Evolutionary conservation across 2,797 vertebrate genomes (phyloP).

Genomic region (Erethizon dorsatum): DNA sequence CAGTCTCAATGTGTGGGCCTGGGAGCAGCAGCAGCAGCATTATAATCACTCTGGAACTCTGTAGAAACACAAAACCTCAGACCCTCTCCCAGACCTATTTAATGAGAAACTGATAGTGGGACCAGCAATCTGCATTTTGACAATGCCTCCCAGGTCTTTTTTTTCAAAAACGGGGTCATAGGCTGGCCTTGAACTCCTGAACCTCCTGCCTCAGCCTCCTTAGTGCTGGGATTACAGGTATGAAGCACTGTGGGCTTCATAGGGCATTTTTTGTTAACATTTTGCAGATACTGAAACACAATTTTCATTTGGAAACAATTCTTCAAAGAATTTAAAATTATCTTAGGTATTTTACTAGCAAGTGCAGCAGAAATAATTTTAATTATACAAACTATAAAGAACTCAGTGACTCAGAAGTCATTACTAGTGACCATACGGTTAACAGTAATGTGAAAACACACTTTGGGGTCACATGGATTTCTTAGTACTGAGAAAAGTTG

Average conservation of each 20-base stretch:
- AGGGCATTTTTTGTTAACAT: background rate
- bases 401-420: background rate
- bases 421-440: background rate
- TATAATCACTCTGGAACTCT: background rate
- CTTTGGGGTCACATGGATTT: background rate
- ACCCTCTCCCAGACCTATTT: background rate
- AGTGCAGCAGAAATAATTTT: background rate
- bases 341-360: background rate
- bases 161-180: background rate
- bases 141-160: background rate
- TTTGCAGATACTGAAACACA: background rate
- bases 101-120: background rate
- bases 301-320: slow-evolving; percentile 44
- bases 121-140: background rate
- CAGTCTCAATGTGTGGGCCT: background rate
- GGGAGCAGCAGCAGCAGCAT: background rate
- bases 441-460: background rate
- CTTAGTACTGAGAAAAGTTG: background rate
- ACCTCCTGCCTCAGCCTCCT: background rate
- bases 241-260: background rate
- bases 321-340: background rate
- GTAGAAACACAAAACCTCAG: background rate
- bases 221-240: background rate
- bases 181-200: background rate
- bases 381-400: background rate